phyloP scores from a whole-genome alignment of 2,797 vertebrate genomes.

The Lemur catta region DNA sequence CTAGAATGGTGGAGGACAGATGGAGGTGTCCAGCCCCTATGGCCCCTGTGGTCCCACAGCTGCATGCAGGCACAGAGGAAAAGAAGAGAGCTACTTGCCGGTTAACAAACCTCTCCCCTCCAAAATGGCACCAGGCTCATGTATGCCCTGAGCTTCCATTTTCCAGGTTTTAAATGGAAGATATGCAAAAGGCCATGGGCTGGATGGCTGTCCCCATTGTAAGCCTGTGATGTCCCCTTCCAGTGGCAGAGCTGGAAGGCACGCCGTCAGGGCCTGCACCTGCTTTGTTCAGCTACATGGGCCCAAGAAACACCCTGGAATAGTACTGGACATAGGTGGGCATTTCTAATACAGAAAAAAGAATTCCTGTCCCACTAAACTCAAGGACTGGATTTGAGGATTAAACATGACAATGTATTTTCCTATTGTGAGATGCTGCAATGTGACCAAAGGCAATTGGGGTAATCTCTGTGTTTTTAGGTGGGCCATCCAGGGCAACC shows the following conservation, averaged over 20 bases:
- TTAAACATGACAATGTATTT: neutral
- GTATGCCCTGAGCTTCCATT: neutral
- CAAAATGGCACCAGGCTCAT: neutral
- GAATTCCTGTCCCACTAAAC: neutral
- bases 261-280: neutral
- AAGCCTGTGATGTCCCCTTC: neutral
- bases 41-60: neutral
- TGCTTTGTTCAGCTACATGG: neutral
- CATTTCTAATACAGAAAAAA: neutral
- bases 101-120: neutral
- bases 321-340: too few species aligned
- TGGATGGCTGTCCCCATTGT: neutral
- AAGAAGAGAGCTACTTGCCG: neutral
- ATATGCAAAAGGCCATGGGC: neutral
- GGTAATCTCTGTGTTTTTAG: neutral
- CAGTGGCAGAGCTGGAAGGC: neutral
- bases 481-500: neutral
- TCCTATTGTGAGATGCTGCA: neutral
- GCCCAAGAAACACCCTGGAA: neutral
- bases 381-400: neutral
- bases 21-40: neutral
- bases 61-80: neutral
- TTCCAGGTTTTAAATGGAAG: slow-evolving; percentile 4
- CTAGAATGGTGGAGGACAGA: neutral
- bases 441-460: too few species aligned